Evolutionary conservation across 53 echinoderm and acorn worm species (phyloP).

Genomic region (Patiria pectinifera): DNA sequence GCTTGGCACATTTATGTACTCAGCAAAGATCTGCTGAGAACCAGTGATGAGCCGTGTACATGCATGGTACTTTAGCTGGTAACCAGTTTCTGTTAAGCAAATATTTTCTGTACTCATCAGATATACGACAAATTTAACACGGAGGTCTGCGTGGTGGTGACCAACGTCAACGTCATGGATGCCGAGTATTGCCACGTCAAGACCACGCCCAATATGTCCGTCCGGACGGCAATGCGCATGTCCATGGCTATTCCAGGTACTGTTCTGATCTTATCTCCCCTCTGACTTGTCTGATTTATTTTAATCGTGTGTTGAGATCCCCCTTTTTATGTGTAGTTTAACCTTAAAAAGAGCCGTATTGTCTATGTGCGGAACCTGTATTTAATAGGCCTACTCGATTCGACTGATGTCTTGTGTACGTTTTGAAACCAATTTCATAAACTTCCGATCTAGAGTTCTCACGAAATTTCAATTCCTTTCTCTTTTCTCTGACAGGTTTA

Average conservation of each 20-base stretch:
- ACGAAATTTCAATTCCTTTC: background rate
- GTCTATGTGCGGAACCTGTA: too few species aligned
- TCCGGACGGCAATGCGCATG: slow-evolving; percentile 91
- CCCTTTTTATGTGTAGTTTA: too few species aligned
- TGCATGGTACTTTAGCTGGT: too few species aligned
- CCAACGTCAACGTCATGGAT: slow-evolving; percentile 90
- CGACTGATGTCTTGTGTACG: too few species aligned
- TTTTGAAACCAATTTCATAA: too few species aligned
- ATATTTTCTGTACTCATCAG: background rate
- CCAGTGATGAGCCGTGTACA: too few species aligned
- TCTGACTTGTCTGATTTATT: background rate
- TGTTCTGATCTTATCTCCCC: background rate
- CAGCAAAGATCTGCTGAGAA: too few species aligned
- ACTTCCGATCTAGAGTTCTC: background rate
- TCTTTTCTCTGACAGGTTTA: slow-evolving; percentile 60
- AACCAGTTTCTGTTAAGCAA: background rate
- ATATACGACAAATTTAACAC: slow-evolving; percentile 37
- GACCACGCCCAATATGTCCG: slow-evolving; percentile 89
- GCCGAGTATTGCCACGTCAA: slow-evolving; percentile 96
- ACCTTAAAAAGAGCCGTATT: too few species aligned
- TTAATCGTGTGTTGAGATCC: too few species aligned
- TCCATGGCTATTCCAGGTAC: slow-evolving; percentile 96
- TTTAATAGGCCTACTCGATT: too few species aligned
- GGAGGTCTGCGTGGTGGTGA: slow-evolving; percentile 90
- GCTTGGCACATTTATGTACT: too few species aligned